These are phyloP conservation scores for Polia nebulosa DNA, from an alignment of 2,888 invertebrate genomes.

Conservation along the genomic window DNA sequence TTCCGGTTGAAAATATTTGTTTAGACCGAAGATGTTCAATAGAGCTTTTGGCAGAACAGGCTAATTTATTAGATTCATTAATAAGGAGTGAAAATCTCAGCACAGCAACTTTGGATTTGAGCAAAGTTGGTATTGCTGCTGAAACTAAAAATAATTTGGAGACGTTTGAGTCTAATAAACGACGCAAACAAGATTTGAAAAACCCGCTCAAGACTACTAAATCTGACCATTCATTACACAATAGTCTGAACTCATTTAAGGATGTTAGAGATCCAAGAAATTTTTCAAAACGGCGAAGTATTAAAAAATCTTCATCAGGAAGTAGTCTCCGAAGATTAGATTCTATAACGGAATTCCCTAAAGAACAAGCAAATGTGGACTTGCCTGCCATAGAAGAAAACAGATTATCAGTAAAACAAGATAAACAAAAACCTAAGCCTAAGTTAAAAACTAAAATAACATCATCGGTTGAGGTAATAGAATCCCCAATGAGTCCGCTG, in stretches of 20 bases:
- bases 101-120: constrained; percentile 84
- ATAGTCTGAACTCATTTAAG: constrained; percentile 76
- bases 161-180: constrained; percentile 61
- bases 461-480: constrained; percentile 88
- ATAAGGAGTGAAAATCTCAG: constrained; percentile 90
- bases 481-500: constrained; percentile 82
- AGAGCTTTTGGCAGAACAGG: constrained; percentile 91
- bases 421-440: constrained; percentile 76
- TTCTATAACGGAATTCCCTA: constrained; percentile 86
- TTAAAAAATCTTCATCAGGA: constrained; percentile 87
- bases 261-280: constrained; percentile 70
- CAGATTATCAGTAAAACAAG: constrained; percentile 75
- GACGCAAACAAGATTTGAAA: constrained; percentile 68
- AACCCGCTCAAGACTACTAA: constrained; percentile 84
- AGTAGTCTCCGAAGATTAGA: constrained; percentile 85
- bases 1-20: constrained; percentile 71
- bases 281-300: constrained; percentile 78
- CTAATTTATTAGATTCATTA: constrained; percentile 88
- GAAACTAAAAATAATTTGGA: constrained; percentile 62
- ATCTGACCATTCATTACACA: constrained; percentile 87
- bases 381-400: constrained; percentile 88
- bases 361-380: constrained; percentile 71
- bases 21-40: constrained; percentile 90
- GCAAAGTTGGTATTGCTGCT: constrained; percentile 81
- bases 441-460: constrained; percentile 90